These are phyloP conservation scores for Aphodius granarius DNA, from an alignment of 2,888 invertebrate species.

Conservation along the genomic window DNA sequence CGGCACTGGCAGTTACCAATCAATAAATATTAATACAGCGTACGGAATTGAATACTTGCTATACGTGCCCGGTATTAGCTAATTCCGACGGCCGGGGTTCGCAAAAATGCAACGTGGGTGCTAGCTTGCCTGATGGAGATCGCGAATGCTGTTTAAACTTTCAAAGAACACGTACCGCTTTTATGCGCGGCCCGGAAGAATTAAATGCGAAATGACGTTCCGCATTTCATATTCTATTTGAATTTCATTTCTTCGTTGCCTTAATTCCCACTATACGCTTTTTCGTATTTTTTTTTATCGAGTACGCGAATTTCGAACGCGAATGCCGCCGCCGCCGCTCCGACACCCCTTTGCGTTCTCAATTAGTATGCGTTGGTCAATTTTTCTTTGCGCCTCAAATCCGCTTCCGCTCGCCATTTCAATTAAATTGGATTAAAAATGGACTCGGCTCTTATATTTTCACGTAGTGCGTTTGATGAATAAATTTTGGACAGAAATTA, in stretches of 20 bases:
- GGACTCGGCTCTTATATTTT: neutral
- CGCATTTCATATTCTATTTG: slow-evolving; percentile 14
- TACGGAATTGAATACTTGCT: neutral
- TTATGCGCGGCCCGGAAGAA: slow-evolving; percentile 3
- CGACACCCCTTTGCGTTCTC: neutral
- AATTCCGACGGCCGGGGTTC: neutral
- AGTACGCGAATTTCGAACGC: neutral
- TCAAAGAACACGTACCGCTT: slow-evolving; percentile 13
- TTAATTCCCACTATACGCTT: neutral
- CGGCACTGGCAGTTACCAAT: neutral
- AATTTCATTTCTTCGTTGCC: slow-evolving; percentile 5
- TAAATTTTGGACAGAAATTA: no score
- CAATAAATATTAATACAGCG: slow-evolving; percentile 14
- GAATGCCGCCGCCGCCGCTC: no score
- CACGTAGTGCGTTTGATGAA: neutral
- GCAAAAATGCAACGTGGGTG: neutral
- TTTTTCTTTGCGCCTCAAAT: neutral
- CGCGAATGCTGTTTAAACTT: slow-evolving; percentile 10
- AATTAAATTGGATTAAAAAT: neutral
- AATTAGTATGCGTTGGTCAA: neutral
- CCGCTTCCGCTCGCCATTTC: neutral
- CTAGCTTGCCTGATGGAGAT: neutral
- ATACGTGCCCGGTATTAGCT: slow-evolving; percentile 1
- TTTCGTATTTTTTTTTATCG: neutral
- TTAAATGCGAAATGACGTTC: slow-evolving; percentile 11